These are phyloP conservation scores for Lasioglossum baleicum DNA, from an alignment of 1,140 invertebrate genomes.

Conservation along the genomic window DNA sequence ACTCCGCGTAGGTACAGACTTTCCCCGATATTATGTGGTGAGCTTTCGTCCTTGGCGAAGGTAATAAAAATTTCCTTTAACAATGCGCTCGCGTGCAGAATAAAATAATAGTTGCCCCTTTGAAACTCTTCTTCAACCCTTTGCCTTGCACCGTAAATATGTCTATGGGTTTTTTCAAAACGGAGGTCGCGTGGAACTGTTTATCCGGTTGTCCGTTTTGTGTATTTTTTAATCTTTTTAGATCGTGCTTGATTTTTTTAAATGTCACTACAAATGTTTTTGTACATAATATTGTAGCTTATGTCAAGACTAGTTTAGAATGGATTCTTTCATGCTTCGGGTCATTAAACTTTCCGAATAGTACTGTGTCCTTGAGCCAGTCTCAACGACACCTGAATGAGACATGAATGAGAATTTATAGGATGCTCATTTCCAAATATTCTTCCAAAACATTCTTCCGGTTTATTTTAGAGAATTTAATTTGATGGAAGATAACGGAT, in stretches of 20 bases:
- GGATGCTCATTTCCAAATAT: background rate
- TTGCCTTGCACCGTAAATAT: background rate
- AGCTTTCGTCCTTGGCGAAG: slow-evolving; percentile 61
- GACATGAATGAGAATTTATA: background rate
- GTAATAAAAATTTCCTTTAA: slow-evolving; percentile 58
- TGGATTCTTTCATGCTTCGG: background rate
- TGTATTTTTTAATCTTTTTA: background rate
- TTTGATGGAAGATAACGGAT: background rate
- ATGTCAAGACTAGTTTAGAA: too few relatives aligned
- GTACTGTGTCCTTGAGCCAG: slow-evolving; percentile 5
- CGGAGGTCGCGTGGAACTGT: background rate
- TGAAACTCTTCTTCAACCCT: background rate
- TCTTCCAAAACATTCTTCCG: background rate
- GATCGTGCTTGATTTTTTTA: too few relatives aligned
- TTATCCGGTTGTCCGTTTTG: background rate
- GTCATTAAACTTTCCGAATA: slow-evolving; percentile 2
- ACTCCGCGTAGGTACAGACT: slow-evolving; percentile 31
- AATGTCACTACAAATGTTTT: too few relatives aligned
- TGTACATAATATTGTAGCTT: too few relatives aligned
- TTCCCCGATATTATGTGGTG: slow-evolving; percentile 45
- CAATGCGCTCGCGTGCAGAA: slow-evolving; percentile 41
- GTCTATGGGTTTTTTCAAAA: background rate
- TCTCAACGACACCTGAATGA: background rate
- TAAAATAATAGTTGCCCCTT: slow-evolving; percentile 41
- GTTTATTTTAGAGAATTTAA: background rate